Evolutionary conservation across 2,113 vertebrate species (phyloP), one percentile per base, ranked within the genome.

Genomic region (Ptychochromis oligacanthus): DNA sequence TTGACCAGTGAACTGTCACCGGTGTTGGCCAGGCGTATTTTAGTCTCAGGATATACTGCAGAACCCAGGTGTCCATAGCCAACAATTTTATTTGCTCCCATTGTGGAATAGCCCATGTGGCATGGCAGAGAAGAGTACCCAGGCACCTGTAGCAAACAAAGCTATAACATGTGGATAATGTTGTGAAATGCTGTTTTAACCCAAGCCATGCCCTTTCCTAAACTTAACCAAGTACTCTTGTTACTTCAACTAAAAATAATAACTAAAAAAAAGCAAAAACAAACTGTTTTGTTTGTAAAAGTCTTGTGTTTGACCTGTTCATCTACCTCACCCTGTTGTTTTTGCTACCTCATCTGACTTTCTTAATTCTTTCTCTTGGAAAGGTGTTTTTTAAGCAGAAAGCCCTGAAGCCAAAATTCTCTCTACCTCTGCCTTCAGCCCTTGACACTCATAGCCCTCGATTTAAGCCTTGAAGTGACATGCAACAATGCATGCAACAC

Each of bases 1-100:
- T 31, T 43, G 36, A 76, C 59, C 46, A 60, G 56, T 70, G 26
- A 84, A n/a, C 52, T 57, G 26, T 52, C 40, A 67, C 55, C 8
- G 75, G 36, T 52, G 9, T 28, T 54, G 22, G 52, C 14, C 67
- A 62, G 20, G 54, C 7, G 36, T 49, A 11, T 43, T 13, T 46
- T 26, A 43, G 24, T 74, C 43, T 77, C 52, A 43, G 64, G 24
- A 72, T 52, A 72, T 72, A 26, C 65, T 14, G 43, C 65, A 31
- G 26, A 72, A 31, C 43, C 17, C 43, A 52, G 17, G 26, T 13
- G 43, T 31, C 26, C 65, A 31, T 52, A 52, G 17, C 26, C 67
- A 54, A 54, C 31, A 54, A 28, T 52, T 72, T 14, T 54, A 72
- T 54, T 31, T 31, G 13, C 52, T 11, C 31, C 46, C 43, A 72